Percentiles rank a stretch among this genome's conserved stretches.
Evolutionary conservation across 2,888 invertebrate genomes (phyloP).

Genomic region (Eupithecia subfuscata): DNA sequence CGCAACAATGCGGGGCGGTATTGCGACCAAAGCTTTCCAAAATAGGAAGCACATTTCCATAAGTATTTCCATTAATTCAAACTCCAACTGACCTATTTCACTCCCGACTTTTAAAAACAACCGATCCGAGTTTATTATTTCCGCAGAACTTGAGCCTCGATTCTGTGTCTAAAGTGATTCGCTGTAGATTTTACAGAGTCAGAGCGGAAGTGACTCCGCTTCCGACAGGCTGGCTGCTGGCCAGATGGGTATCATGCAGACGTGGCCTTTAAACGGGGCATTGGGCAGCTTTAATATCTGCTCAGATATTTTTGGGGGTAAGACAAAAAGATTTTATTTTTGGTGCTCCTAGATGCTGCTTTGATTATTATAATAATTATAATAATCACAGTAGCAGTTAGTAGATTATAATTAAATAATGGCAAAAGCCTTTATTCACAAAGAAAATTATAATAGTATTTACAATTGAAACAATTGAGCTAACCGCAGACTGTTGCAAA

Average conservation of each 20-base stretch:
- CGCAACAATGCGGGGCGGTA: not conserved
- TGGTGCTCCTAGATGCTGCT: too few relatives aligned
- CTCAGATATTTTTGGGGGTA: not conserved
- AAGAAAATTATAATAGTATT: too few relatives aligned
- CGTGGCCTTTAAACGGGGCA: not conserved
- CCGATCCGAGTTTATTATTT: not conserved
- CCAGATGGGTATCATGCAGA: not conserved
- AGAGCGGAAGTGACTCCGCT: not conserved
- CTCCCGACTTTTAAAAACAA: not conserved
- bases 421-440: too few relatives aligned
- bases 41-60: not conserved
- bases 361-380: too few relatives aligned
- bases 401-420: too few relatives aligned
- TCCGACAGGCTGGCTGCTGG: slow-evolving; percentile 1
- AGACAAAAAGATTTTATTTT: not conserved
- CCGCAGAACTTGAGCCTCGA: not conserved
- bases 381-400: too few relatives aligned
- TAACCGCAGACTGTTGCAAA: too few relatives aligned
- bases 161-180: slow-evolving; percentile 1
- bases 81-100: not conserved
- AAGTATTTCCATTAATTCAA: not conserved
- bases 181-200: not conserved
- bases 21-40: not conserved
- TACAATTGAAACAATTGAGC: too few relatives aligned
- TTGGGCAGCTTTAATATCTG: not conserved